phyloP scores from a whole-genome alignment of 1,140 invertebrate genomes.

The Aethina tumida region DNA sequence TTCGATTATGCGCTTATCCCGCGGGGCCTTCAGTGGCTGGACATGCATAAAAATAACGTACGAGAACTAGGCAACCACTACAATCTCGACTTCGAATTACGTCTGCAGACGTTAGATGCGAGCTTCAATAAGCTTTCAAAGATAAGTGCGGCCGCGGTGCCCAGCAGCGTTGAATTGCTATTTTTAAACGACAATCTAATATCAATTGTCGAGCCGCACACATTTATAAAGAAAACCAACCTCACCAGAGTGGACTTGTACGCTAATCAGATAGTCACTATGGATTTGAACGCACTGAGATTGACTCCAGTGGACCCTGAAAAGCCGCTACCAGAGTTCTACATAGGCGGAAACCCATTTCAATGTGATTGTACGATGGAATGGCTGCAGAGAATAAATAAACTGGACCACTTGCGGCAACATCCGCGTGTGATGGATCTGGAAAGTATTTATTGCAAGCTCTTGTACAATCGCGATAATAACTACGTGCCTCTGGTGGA shows the following conservation, averaged over 20 bases:
- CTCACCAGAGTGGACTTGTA: constrained; percentile 74
- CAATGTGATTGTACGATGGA: constrained; percentile 82
- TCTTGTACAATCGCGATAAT: constrained; percentile 73
- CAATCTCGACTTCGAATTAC: constrained; percentile 53
- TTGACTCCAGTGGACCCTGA: constrained; percentile 59
- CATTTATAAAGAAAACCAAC: constrained; percentile 75
- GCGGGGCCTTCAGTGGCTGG: constrained; percentile 72
- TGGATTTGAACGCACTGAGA: constrained; percentile 70
- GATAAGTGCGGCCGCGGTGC: constrained; percentile 58
- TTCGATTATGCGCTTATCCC: constrained; percentile 87
- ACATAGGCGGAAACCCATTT: constrained; percentile 79
- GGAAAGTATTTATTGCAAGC: constrained; percentile 81
- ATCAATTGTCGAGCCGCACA: constrained; percentile 64
- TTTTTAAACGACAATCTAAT: constrained; percentile 79
- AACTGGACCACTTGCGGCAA: constrained; percentile 59
- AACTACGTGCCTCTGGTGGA: constrained; percentile 74
- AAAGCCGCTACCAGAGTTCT: constrained; percentile 68
- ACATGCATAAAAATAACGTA: constrained; percentile 82
- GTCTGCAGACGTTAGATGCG: constrained; percentile 67
- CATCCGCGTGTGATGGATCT: constrained; percentile 86
- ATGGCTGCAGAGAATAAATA: constrained; percentile 78
- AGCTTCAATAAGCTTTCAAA: constrained; percentile 72
- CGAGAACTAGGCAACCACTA: constrained; percentile 71
- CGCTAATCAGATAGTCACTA: constrained; percentile 71
- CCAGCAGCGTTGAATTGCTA: constrained; percentile 65